A percentile compares a stretch with the other conserved stretches of the same genome.
Conservation (phyloP, 2,888 invertebrate genomes). For the Leucophora obtusa region DNA sequence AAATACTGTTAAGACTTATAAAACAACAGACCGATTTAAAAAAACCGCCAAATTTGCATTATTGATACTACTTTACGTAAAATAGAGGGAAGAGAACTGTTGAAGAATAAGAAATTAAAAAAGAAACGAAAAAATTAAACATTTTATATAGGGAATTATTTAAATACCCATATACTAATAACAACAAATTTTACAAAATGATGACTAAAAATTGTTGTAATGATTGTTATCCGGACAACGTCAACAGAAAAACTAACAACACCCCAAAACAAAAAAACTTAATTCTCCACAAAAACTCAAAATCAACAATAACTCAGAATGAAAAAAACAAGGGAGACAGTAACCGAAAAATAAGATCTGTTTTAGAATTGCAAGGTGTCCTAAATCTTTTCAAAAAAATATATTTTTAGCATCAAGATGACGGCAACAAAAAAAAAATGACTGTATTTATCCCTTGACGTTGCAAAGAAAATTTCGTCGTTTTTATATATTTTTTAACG, state of each 20-base stretch:
- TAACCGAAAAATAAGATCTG: slow-evolving; percentile 25
- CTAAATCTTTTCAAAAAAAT: slow-evolving; percentile 24
- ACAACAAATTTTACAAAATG: slow-evolving; percentile 10
- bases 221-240: slow-evolving; percentile 48
- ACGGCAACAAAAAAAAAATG: slow-evolving; percentile 22
- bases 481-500: slow-evolving; percentile 15
- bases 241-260: slow-evolving; percentile 11
- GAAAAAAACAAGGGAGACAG: slow-evolving; percentile 23
- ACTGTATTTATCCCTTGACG: slow-evolving; percentile 22
- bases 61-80: neutral
- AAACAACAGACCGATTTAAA: too few relatives aligned
- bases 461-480: neutral
- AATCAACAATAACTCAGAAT: neutral
- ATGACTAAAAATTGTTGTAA: slow-evolving; percentile 39
- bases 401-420: slow-evolving; percentile 46
- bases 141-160: slow-evolving; percentile 19
- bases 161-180: slow-evolving; percentile 3
- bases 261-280: neutral
- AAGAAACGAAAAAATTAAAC: neutral
- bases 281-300: neutral
- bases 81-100: neutral
- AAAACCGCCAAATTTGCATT: neutral
- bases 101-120: neutral
- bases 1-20: too few relatives aligned
- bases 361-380: slow-evolving; percentile 50